phyloP scores from a whole-genome alignment of 1,140 invertebrate genomes.

The Caenorhabditis latens region DNA sequence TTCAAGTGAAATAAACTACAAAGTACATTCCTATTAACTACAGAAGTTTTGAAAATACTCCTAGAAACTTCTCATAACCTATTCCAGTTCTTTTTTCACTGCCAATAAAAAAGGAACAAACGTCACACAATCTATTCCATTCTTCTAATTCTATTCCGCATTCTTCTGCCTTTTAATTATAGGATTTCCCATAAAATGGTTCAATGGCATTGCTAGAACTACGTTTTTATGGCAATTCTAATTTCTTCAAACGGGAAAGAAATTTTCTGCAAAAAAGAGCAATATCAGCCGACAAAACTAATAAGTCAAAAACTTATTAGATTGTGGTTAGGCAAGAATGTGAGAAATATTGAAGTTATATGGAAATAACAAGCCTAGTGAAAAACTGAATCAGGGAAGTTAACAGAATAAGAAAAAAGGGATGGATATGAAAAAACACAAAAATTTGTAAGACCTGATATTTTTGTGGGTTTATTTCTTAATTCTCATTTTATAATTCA shows the following conservation, averaged over 20 bases:
- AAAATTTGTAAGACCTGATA: neutral
- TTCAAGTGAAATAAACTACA: no score
- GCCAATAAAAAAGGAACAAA: neutral
- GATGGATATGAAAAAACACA: neutral
- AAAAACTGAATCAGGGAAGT: neutral
- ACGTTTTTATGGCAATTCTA: slow-evolving; percentile 3
- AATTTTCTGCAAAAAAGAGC: no score
- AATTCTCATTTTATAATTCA: neutral
- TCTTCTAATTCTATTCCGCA: neutral
- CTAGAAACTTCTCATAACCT: neutral
- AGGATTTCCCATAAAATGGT: neutral
- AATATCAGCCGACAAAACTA: no score
- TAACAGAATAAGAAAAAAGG: neutral
- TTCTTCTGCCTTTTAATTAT: neutral
- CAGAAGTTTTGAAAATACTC: no score
- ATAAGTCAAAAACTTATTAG: no score
- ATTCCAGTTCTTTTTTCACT: neutral
- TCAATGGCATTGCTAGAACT: neutral
- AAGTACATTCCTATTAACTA: no score
- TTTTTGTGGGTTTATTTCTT: neutral
- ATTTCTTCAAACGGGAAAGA: neutral
- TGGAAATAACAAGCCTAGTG: neutral
- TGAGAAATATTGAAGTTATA: neutral
- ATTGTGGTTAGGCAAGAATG: no score
- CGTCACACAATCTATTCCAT: neutral